These are phyloP conservation scores for Palythoa grandis DNA, from an alignment of 92 coral and sea anemone species.

Conservation along the genomic window DNA sequence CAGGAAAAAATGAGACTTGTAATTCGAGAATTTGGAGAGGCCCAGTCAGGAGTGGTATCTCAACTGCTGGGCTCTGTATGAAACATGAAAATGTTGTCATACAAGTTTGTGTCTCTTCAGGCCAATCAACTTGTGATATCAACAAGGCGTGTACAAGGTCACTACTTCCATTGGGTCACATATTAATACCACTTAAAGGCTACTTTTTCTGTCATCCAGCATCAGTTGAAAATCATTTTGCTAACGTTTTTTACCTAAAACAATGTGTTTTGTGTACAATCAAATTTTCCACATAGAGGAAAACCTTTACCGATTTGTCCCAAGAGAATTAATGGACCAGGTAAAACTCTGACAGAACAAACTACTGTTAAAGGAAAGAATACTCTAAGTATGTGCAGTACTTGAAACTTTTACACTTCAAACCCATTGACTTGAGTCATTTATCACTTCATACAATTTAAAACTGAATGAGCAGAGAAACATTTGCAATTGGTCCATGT, in stretches of 20 bases:
- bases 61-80: constrained; percentile 6
- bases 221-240: neutral
- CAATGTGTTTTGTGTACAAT: neutral
- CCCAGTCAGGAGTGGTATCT: constrained; percentile 29
- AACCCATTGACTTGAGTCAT: too few species aligned
- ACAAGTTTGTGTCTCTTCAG: neutral
- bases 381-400: too few species aligned
- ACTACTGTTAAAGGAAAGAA: too few species aligned
- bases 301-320: neutral
- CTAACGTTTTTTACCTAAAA: neutral
- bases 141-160: too few species aligned
- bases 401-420: too few species aligned
- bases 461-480: too few species aligned
- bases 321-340: neutral
- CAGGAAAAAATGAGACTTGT: constrained; percentile 83
- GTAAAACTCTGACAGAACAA: too few species aligned
- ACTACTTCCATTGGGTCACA: neutral
- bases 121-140: neutral
- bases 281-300: neutral
- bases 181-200: neutral
- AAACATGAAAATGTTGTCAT: constrained; percentile 4
- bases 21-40: constrained; percentile 49
- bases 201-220: neutral
- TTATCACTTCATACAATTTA: too few species aligned
- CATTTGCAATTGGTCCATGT: too few species aligned